Conservation (phyloP, 1,140 invertebrate species). For the Cotesia vestalis region DNA sequence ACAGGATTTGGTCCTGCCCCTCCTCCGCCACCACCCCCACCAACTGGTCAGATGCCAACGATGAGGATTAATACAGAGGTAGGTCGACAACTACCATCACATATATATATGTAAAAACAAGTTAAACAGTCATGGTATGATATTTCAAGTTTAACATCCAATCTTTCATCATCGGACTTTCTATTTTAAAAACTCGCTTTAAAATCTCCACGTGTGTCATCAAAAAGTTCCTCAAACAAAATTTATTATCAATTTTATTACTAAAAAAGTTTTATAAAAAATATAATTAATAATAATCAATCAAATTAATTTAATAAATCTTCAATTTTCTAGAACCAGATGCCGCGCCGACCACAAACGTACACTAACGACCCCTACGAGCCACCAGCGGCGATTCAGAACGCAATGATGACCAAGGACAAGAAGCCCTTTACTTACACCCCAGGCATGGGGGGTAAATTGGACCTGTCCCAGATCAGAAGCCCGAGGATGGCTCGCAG, state of each 20-base stretch:
- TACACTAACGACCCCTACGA: constrained; percentile 64
- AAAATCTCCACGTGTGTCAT: neutral
- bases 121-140: constrained; percentile 1
- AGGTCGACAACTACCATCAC: constrained; percentile 34
- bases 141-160: constrained; percentile 30
- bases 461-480: constrained; percentile 89
- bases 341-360: constrained; percentile 37
- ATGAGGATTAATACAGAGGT: constrained; percentile 67
- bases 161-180: constrained; percentile 17
- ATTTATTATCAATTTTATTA: too few relatives aligned
- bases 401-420: constrained; percentile 94
- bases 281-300: constrained; percentile 1
- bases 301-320: constrained; percentile 14
- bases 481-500: constrained; percentile 89
- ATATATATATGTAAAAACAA: too few relatives aligned
- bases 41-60: constrained; percentile 65
- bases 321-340: neutral
- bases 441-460: constrained; percentile 78
- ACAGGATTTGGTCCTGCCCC: constrained; percentile 58
- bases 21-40: constrained; percentile 66
- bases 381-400: constrained; percentile 88
- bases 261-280: neutral
- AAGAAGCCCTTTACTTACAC: constrained; percentile 96
- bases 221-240: too few relatives aligned
- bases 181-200: constrained; percentile 14